These are phyloP conservation scores for Laupala kohalensis DNA, from an alignment of 1,140 invertebrate species.

Conservation along the genomic window DNA sequence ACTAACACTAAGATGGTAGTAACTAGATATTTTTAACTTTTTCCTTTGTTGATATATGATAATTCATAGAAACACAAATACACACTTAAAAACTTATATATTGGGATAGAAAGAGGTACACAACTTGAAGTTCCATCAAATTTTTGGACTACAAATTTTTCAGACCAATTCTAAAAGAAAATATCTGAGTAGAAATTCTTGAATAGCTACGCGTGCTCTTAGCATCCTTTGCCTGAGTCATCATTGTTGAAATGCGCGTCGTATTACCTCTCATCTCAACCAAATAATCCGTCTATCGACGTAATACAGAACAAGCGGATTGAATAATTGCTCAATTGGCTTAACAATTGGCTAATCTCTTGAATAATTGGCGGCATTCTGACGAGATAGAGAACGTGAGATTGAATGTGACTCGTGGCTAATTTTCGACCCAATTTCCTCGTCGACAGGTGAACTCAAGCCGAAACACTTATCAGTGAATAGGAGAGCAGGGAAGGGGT, in stretches of 20 bases:
- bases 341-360: background rate
- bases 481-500: too few relatives aligned
- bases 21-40: too few relatives aligned
- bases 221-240: background rate
- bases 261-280: background rate
- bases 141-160: background rate
- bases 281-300: background rate
- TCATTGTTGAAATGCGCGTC: background rate
- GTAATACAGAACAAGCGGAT: background rate
- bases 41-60: too few relatives aligned
- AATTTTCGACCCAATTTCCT: background rate
- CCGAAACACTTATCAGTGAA: background rate
- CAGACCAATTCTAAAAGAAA: background rate
- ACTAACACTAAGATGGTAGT: too few relatives aligned
- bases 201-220: background rate
- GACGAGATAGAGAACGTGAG: background rate
- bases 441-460: background rate
- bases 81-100: too few relatives aligned
- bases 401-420: background rate
- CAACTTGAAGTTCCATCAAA: too few relatives aligned
- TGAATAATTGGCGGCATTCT: background rate
- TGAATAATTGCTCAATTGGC: background rate
- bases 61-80: too few relatives aligned
- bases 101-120: too few relatives aligned
- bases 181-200: background rate